Evolutionary conservation across 2,113 vertebrate genomes (phyloP), one percentile per base, ranked within the genome.

Genomic region (Synchiropus splendidus): DNA sequence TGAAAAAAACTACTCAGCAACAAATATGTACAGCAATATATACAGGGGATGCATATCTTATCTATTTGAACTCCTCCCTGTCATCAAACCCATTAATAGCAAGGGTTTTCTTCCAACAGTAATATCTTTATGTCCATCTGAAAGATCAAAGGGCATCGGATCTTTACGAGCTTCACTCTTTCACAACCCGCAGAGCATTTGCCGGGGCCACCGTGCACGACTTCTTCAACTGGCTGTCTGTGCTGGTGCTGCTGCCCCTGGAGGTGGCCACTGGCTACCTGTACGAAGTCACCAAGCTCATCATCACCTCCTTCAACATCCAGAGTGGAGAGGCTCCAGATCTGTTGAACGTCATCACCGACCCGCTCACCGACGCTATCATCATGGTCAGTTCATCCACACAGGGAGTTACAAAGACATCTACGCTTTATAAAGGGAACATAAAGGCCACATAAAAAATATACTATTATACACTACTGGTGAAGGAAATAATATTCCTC

Each of bases 181-280:
- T 49, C n/a, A 47, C 6, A 5, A 35, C 34, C 8, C 11, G 8
- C 42, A 98, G 93, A 74, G 94, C 94, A 11, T 97, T 98, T 72
- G 94, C 92, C 0, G 94, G 89, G 1, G 94, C 94, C 44, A 97
- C 92, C 0, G 87, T 98, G 14, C 94, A 97, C 0, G 92, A 97
- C 73, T 98, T 95, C 79, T 98, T 98, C 64, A 98, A 97, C 81
- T 98, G 92, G 91, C 87, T 98, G 0, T 94, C 94, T 0, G 94
- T 97, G 36, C 58, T 97, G 36, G 85, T 89, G 0, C 79, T 97
- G 9, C 33, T 97, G 70, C 94, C 94, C 0, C 14, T 97, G 58
- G 94, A 98, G 73, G 78, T 85, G 0, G 74, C 80, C 45, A 70
- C 85, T 16, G 82, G 87, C 8, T 97, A 94, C 74, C 73, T 98